Percentiles rank a stretch among this genome's conserved stretches.
phyloP scores from a whole-genome alignment of 2,888 invertebrate genomes.

The Chloromyia formosa region DNA sequence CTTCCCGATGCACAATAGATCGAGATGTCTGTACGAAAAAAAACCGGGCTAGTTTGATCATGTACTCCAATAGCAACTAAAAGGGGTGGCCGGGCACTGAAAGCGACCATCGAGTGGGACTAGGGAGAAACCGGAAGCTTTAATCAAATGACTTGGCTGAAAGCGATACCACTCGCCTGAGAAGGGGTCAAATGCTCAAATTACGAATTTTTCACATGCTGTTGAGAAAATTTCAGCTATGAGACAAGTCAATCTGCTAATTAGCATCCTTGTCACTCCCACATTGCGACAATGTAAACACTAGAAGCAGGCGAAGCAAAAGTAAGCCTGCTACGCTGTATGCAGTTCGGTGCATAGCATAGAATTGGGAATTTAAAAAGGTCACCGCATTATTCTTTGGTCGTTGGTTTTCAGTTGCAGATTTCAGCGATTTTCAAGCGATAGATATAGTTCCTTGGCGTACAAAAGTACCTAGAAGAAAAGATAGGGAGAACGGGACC shows the following conservation, averaged over 20 bases:
- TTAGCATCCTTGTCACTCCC: conserved; percentile 23
- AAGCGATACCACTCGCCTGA: conserved; percentile 15
- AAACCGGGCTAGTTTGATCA: neutral
- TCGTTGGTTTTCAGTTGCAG: neutral
- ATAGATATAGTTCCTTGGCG: conserved; percentile 7
- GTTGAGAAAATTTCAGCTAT: conserved; percentile 26
- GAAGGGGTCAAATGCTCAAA: conserved; percentile 29
- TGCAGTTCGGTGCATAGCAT: neutral
- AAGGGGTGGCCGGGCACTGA: too few species aligned
- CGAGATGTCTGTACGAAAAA: conserved; percentile 22
- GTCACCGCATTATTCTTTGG: neutral
- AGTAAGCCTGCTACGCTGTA: neutral
- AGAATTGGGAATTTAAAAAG: neutral
- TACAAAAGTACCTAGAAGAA: conserved; percentile 14
- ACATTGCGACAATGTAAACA: conserved; percentile 5
- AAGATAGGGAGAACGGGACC: neutral
- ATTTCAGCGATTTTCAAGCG: conserved; percentile 11
- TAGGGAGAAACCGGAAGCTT: conserved; percentile 35
- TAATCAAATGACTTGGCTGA: conserved; percentile 29
- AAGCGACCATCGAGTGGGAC: too few species aligned
- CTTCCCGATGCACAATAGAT: neutral
- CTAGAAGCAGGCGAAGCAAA: conserved; percentile 1
- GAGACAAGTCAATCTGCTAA: conserved; percentile 20
- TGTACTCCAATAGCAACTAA: neutral
- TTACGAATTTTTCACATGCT: conserved; percentile 28